Conservation (phyloP, 2,113 vertebrate species). For the Gallinago media region DNA sequence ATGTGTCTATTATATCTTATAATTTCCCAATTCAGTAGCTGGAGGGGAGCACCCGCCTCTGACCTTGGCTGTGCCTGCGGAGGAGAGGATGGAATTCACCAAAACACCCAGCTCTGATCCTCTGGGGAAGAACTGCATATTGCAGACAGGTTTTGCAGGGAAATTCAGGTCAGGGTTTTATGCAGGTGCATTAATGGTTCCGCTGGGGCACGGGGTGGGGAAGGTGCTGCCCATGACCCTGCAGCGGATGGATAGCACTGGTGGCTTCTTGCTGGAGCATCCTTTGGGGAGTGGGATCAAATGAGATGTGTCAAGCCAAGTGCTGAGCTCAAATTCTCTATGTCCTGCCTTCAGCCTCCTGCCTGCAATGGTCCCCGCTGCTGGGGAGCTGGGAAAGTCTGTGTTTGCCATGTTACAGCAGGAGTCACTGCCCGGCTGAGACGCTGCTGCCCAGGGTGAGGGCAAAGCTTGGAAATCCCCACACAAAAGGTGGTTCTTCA, state of each 20-base stretch:
- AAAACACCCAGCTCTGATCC: too few relatives aligned
- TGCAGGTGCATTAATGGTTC: not conserved
- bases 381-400: not conserved
- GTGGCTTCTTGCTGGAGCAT: not conserved
- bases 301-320: not conserved
- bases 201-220: accelerated
- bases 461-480: not conserved
- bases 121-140: too few relatives aligned
- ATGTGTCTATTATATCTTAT: not conserved
- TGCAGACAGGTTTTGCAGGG: not conserved
- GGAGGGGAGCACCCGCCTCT: not conserved
- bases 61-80: not conserved
- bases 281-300: not conserved
- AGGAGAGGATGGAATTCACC: not conserved
- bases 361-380: not conserved
- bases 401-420: accelerated
- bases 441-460: not conserved
- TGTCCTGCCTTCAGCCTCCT: not conserved
- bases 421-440: not conserved
- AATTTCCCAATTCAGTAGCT: not conserved
- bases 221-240: not conserved
- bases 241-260: accelerated
- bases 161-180: not conserved
- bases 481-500: accelerated
- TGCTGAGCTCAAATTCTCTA: not conserved